Conservation (phyloP, 2,113 vertebrate species). For the Ovibos moschatus region DNA sequence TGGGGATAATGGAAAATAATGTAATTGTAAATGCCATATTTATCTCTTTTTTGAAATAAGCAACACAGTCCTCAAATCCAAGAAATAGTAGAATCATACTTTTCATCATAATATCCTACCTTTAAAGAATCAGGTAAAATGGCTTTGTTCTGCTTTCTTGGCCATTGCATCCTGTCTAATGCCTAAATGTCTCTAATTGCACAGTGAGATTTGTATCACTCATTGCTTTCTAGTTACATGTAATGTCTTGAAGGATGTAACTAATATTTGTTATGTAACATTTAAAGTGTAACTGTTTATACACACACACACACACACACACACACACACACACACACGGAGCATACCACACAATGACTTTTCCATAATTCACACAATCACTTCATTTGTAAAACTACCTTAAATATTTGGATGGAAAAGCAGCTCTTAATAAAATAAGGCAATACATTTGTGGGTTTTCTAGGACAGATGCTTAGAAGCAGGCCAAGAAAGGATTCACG, state of each 20-base stretch:
- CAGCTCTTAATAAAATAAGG: neutral
- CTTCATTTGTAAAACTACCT: neutral
- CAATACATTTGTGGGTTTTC: neutral
- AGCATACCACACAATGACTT: neutral
- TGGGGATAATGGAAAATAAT: conserved; percentile 5
- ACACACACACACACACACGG: neutral
- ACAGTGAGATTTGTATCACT: neutral
- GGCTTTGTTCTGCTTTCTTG: neutral
- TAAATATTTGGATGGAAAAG: neutral
- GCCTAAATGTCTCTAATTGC: neutral
- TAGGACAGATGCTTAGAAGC: neutral
- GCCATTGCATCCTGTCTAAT: neutral
- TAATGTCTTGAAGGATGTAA: neutral
- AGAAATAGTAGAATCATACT: neutral
- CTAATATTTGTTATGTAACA: neutral
- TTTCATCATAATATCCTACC: neutral
- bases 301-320: neutral
- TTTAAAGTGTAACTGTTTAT: neutral
- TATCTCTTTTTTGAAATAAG: neutral
- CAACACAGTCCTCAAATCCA: neutral
- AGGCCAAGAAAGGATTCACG: neutral
- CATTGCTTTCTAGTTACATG: neutral
- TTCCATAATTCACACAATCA: neutral
- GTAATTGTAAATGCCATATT: neutral
- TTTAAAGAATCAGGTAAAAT: neutral